A percentile compares a stretch with the other conserved stretches of the same genome.
These are phyloP conservation scores for Sylvia borin DNA, from an alignment of 2,797 vertebrate species.

Conservation along the genomic window DNA sequence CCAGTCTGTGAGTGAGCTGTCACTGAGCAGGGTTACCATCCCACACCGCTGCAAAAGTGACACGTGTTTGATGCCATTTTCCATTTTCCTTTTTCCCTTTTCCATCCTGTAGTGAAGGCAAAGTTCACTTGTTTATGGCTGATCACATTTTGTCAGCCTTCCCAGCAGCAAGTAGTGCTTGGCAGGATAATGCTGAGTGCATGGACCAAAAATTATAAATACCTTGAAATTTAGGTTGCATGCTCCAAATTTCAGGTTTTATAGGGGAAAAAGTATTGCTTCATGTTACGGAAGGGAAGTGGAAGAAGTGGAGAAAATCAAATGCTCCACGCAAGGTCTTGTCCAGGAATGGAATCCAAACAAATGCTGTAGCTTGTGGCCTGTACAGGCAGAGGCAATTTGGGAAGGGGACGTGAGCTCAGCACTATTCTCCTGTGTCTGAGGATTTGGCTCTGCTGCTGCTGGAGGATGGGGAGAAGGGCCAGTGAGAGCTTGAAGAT, in stretches of 20 bases:
- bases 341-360: slow-evolving; percentile 21
- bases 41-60: not conserved
- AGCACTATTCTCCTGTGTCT: not conserved
- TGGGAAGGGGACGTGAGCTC: not conserved
- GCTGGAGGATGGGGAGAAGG: not conserved
- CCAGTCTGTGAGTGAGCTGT: not conserved
- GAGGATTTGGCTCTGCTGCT: not conserved
- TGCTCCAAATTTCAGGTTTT: slow-evolving; percentile 37
- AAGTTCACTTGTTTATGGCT: slow-evolving; percentile 40
- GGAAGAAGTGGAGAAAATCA: slow-evolving; percentile 14
- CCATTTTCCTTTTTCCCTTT: not conserved
- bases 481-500: not conserved
- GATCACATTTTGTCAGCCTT: slow-evolving; percentile 56
- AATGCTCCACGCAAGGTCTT: not conserved
- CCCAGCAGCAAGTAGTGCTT: slow-evolving; percentile 60
- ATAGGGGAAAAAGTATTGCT: slow-evolving; percentile 13
- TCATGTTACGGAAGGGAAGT: slow-evolving; percentile 22
- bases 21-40: not conserved
- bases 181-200: not conserved
- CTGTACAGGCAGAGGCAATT: not conserved
- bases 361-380: not conserved
- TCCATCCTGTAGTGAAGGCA: not conserved
- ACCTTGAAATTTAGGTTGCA: slow-evolving; percentile 40
- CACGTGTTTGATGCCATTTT: not conserved
- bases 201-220: slow-evolving; percentile 57